Evolutionary conservation across 2,797 vertebrate genomes (phyloP).

Genomic region (Phylloscopus collybita): DNA sequence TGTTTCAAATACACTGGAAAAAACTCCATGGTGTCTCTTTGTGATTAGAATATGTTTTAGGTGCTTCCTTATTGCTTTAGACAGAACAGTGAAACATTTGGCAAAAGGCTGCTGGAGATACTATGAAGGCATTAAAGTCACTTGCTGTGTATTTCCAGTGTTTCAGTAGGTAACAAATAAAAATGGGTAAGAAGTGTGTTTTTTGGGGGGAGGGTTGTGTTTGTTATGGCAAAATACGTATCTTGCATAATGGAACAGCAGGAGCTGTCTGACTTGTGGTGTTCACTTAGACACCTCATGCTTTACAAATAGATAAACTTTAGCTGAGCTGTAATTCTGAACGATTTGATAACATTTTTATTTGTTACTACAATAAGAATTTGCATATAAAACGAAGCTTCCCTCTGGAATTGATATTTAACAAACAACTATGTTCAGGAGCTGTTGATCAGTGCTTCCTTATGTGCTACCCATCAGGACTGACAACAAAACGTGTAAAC

Average conservation of each 20-base stretch:
- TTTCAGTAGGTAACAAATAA: background rate
- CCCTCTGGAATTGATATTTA: background rate
- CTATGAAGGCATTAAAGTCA: background rate
- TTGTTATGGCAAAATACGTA: background rate
- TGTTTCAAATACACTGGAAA: background rate
- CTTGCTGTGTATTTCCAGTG: background rate
- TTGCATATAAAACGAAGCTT: background rate
- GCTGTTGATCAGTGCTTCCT: background rate
- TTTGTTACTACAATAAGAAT: background rate
- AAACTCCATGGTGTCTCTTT: background rate
- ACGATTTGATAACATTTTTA: background rate
- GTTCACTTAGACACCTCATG: background rate
- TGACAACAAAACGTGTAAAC: background rate
- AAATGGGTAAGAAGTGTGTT: background rate
- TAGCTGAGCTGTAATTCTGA: background rate
- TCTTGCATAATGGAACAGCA: background rate
- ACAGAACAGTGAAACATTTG: background rate
- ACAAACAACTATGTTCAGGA: background rate
- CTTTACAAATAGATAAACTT: background rate
- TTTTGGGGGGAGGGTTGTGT: background rate
- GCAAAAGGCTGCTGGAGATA: background rate
- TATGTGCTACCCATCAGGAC: background rate
- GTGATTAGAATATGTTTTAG: background rate
- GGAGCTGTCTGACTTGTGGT: background rate
- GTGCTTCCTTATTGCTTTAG: background rate